Evolutionary conservation across 2,888 invertebrate species (phyloP).

Genomic region (Drosophila anomelani): DNA sequence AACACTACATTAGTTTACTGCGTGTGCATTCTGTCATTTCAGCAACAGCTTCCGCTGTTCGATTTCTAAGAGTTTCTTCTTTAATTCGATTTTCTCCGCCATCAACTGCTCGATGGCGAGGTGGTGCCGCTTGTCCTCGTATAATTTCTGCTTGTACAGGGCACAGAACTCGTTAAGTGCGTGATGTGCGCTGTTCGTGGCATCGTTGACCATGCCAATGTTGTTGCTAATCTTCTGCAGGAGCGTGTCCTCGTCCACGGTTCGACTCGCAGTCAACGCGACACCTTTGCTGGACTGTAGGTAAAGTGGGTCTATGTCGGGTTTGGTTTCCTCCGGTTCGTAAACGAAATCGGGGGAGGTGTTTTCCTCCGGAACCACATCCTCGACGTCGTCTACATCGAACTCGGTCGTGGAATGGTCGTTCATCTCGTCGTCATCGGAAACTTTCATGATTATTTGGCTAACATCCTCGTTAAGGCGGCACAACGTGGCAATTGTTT

Average conservation of each 20-base stretch:
- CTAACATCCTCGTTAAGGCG: slow-evolving; percentile 62
- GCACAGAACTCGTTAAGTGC: slow-evolving; percentile 58
- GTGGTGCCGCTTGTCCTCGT: slow-evolving; percentile 65
- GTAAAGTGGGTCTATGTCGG: slow-evolving; percentile 60
- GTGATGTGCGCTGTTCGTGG: slow-evolving; percentile 39
- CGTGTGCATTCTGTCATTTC: slow-evolving; percentile 41
- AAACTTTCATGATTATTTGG: slow-evolving; percentile 62
- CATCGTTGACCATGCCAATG: slow-evolving; percentile 42
- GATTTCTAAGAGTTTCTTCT: slow-evolving; percentile 62
- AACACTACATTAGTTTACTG: neutral
- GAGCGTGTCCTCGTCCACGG: slow-evolving; percentile 31
- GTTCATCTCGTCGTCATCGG: slow-evolving; percentile 63
- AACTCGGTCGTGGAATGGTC: slow-evolving; percentile 58
- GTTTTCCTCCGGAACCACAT: slow-evolving; percentile 67
- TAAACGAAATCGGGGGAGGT: slow-evolving; percentile 55
- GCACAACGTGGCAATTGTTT: slow-evolving; percentile 65
- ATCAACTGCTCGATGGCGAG: slow-evolving; percentile 61
- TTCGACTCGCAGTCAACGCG: slow-evolving; percentile 16
- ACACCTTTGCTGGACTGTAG: slow-evolving; percentile 51
- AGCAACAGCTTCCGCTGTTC: slow-evolving; percentile 63
- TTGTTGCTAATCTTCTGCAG: slow-evolving; percentile 54
- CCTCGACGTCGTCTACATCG: slow-evolving; percentile 66
- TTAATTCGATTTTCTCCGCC: slow-evolving; percentile 64
- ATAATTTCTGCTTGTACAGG: slow-evolving; percentile 62
- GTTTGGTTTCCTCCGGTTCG: slow-evolving; percentile 62